A percentile compares a stretch with the other conserved stretches of the same genome.
phyloP scores from a whole-genome alignment of 2,888 invertebrate genomes.

The Dicroscelio sp. region DNA sequence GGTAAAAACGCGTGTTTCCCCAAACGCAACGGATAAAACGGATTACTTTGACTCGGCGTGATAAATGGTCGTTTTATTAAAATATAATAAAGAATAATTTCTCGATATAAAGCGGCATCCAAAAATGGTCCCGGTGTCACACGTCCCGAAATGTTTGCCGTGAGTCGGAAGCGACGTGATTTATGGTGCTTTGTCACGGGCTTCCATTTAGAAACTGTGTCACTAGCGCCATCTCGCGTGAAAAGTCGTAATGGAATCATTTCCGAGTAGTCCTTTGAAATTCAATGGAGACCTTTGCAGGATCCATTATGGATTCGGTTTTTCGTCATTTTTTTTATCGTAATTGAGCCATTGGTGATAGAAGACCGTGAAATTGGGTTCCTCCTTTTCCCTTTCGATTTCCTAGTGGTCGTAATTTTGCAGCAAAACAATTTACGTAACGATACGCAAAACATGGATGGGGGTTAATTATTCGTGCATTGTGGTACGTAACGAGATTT shows the following conservation, averaged over 20 bases:
- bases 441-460: no score
- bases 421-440: conserved; percentile 30
- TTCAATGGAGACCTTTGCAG: conserved; percentile 33
- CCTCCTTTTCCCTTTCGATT: background rate
- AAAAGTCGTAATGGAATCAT: conserved; percentile 46
- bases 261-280: conserved; percentile 57
- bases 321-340: conserved; percentile 33
- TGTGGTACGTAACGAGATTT: conserved; percentile 51
- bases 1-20: no score
- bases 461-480: conserved; percentile 29
- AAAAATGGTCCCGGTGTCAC: conserved; percentile 12
- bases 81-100: conserved; percentile 45
- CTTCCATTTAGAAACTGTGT: conserved; percentile 49
- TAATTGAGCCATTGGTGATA: conserved; percentile 48
- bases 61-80: conserved; percentile 44
- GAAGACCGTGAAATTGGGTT: no score
- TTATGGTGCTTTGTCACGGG: conserved; percentile 43
- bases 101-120: conserved; percentile 12
- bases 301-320: conserved; percentile 32
- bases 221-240: conserved; percentile 49
- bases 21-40: no score
- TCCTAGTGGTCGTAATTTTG: background rate
- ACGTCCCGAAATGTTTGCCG: conserved; percentile 32
- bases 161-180: conserved; percentile 42
- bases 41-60: no score